These are phyloP conservation scores for Ramphastos sulfuratus DNA, from an alignment of 2,113 vertebrate genomes.

Conservation along the genomic window DNA sequence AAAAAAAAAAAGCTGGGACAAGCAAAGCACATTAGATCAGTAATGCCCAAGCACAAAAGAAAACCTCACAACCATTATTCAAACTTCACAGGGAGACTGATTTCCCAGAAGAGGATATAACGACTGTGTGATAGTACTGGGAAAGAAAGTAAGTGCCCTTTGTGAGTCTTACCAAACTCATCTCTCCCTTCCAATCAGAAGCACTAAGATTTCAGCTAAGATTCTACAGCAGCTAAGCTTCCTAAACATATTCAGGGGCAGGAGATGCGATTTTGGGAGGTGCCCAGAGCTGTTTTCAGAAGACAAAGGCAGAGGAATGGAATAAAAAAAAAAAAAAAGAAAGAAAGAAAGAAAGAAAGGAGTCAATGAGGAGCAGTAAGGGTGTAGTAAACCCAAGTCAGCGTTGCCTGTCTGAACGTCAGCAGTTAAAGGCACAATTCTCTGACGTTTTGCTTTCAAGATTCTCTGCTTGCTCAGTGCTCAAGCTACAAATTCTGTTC, in stretches of 20 bases:
- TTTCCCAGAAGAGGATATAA: background rate
- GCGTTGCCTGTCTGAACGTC: background rate
- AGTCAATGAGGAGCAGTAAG: background rate
- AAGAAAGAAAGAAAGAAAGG: too few species aligned
- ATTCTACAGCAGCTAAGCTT: constrained; percentile 1
- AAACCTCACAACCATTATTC: background rate
- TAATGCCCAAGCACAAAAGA: background rate
- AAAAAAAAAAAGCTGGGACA: background rate
- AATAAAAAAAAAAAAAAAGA: background rate
- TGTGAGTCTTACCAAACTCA: background rate
- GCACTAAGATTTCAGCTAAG: background rate
- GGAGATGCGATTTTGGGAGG: constrained; percentile 6
- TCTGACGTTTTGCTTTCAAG: background rate
- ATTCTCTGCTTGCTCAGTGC: background rate
- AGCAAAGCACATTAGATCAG: background rate
- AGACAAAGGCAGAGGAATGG: background rate
- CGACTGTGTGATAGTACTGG: background rate
- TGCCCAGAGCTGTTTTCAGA: background rate
- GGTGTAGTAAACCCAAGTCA: background rate
- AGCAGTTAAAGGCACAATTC: background rate
- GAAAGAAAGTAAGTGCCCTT: background rate
- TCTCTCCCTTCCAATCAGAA: background rate
- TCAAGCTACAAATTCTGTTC: background rate
- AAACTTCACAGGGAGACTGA: background rate
- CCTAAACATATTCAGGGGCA: background rate